Conservation (phyloP, 2,113 vertebrate species). For the Callithrix jacchus region DNA sequence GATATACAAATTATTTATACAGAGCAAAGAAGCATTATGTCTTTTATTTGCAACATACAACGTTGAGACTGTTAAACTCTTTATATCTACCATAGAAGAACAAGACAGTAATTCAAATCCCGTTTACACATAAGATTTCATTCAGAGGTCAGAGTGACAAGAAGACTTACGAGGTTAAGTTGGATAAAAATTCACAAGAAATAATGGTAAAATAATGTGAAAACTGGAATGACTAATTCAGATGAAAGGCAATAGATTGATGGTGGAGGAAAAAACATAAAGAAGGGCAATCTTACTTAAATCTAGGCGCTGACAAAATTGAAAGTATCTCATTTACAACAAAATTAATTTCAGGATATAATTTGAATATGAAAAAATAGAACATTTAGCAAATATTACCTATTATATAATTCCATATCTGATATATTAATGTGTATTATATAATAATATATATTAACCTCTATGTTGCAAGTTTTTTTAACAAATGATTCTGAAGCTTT, state of each 20-base stretch:
- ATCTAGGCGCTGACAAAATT: not conserved
- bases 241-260: not conserved
- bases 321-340: not conserved
- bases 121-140: not conserved
- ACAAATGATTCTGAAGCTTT: not conserved
- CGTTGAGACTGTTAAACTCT: not conserved
- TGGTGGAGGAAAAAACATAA: not conserved
- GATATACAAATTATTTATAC: not conserved
- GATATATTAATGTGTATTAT: not conserved
- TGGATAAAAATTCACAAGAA: not conserved
- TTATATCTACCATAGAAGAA: not conserved
- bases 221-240: not conserved
- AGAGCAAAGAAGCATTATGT: not conserved
- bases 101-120: not conserved
- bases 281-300: not conserved
- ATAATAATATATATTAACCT: not conserved
- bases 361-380: not conserved
- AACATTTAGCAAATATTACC: not conserved
- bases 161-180: not conserved
- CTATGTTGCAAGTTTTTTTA: not conserved
- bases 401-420: not conserved
- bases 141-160: not conserved
- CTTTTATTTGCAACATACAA: not conserved
- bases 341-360: not conserved
- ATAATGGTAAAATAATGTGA: not conserved